Evolutionary conservation across 2,888 invertebrate species (phyloP).

Genomic region (Rhagonycha lutea): DNA sequence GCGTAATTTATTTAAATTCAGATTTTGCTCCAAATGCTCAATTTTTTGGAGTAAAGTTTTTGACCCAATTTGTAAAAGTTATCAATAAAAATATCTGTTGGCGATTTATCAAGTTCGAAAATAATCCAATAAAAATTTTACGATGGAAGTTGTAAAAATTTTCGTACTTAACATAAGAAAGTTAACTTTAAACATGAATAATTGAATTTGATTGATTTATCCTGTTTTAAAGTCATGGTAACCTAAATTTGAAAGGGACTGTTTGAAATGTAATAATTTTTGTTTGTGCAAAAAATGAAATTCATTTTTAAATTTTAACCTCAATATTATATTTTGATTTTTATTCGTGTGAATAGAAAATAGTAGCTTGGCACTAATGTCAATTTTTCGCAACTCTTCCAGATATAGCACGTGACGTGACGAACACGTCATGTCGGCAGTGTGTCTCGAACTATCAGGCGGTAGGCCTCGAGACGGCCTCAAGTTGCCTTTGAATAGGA

Average conservation of each 20-base stretch:
- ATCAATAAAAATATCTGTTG: conserved; percentile 4
- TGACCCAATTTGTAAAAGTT: not conserved
- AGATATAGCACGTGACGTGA: conserved; percentile 53
- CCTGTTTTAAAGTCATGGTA: not conserved
- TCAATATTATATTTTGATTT: not conserved
- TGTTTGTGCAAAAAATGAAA: not conserved
- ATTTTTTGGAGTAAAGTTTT: not conserved
- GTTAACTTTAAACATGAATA: not conserved
- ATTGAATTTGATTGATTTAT: not conserved
- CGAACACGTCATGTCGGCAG: conserved; percentile 55
- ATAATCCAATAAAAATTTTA: not conserved
- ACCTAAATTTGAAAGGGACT: not conserved
- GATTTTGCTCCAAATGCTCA: not conserved
- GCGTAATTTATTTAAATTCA: not conserved
- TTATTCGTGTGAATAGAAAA: not conserved
- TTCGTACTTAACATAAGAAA: not conserved
- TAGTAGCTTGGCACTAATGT: conserved; percentile 41
- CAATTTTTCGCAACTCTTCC: conserved; percentile 51
- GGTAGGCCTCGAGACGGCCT: conserved; percentile 60
- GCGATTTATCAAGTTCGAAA: not conserved
- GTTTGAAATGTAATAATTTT: not conserved
- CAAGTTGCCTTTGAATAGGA: conserved; percentile 61
- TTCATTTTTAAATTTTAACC: not conserved
- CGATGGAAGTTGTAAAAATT: not conserved
- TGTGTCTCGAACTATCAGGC: conserved; percentile 57